Percentiles rank a stretch among this genome's conserved stretches.
phyloP scores from a whole-genome alignment of 2,113 vertebrate genomes.

The Colinus virginianus region DNA sequence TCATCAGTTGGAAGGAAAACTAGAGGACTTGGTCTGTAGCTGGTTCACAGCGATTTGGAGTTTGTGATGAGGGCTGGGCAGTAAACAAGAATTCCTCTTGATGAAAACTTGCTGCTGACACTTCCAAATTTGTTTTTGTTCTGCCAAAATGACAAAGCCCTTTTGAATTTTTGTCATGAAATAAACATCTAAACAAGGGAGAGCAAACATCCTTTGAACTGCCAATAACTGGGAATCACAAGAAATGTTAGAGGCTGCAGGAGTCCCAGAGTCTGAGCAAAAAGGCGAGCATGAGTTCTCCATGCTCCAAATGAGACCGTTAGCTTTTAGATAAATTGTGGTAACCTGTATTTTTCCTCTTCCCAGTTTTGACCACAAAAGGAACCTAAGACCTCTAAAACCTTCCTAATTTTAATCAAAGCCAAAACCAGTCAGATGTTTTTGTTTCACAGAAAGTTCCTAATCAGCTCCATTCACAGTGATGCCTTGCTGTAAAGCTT shows the following conservation, averaged over 20 bases:
- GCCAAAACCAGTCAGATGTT: not conserved
- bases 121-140: not conserved
- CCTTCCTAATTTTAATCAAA: not conserved
- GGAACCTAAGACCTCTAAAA: not conserved
- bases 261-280: not conserved
- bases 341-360: not conserved
- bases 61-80: constrained; percentile 13
- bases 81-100: not conserved
- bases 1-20: not conserved
- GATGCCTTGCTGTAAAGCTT: not conserved
- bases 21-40: not conserved
- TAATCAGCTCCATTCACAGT: not conserved
- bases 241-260: not conserved
- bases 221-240: not conserved
- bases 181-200: not conserved
- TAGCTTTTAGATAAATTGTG: not conserved
- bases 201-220: not conserved
- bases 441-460: not conserved
- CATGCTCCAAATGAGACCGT: not conserved
- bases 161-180: not conserved
- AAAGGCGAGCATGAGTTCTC: not conserved
- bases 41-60: not conserved
- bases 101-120: not conserved
- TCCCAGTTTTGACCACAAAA: not conserved
- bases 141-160: not conserved